Evolutionary conservation across 2,888 invertebrate genomes (phyloP).

Genomic region (Palloptera scutellata): DNA sequence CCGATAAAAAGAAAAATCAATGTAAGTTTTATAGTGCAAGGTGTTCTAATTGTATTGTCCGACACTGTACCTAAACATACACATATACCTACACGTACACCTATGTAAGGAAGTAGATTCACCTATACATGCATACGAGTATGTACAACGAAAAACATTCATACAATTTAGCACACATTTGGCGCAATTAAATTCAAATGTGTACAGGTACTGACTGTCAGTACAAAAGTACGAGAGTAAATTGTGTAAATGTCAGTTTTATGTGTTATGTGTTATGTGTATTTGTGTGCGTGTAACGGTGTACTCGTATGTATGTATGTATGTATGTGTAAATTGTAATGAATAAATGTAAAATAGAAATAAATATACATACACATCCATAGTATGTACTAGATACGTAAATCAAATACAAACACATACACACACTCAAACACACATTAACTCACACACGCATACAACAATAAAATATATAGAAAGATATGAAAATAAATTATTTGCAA

Average conservation of each 20-base stretch:
- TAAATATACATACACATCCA: not conserved
- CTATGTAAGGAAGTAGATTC: not conserved
- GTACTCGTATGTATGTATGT: not conserved
- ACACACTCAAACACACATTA: constrained; percentile 10
- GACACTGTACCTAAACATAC: too few relatives aligned
- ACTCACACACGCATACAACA: constrained; percentile 4
- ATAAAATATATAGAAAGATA: not conserved
- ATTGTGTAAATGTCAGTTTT: not conserved
- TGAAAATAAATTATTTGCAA: constrained; percentile 15
- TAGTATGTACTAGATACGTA: not conserved
- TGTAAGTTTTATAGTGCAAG: too few relatives aligned
- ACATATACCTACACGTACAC: not conserved
- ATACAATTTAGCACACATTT: constrained; percentile 56
- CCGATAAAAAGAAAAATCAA: too few relatives aligned
- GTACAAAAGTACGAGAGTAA: constrained; percentile 13
- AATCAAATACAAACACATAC: constrained; percentile 16
- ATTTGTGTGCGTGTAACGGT: not conserved
- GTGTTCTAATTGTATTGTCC: too few relatives aligned
- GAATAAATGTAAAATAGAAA: constrained; percentile 1
- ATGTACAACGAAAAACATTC: constrained; percentile 38
- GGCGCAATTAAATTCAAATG: constrained; percentile 56
- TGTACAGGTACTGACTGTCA: constrained; percentile 37
- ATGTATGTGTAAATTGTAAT: not conserved
- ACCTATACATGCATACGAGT: not conserved
- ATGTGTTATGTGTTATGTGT: not conserved